These are phyloP conservation scores for Ophion ellenae DNA, from an alignment of 2,888 invertebrate species.

Conservation along the genomic window DNA sequence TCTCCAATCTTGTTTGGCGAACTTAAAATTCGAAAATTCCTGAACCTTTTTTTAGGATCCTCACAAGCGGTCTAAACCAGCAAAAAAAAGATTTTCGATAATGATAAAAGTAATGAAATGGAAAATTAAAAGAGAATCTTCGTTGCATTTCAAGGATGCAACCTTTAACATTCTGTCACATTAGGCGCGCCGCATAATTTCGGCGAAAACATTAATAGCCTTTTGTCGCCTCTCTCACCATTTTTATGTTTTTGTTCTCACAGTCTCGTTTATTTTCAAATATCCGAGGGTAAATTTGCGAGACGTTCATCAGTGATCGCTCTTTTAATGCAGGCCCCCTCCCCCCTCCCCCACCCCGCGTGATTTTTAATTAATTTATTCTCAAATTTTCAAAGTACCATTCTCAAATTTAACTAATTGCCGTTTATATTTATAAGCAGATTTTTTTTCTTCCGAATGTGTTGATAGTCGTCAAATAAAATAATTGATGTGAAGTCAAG, in stretches of 20 bases:
- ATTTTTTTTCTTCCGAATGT: too few species aligned
- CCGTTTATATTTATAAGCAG: too few species aligned
- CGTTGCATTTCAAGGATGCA: neutral
- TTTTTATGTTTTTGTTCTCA: neutral
- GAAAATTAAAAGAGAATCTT: neutral
- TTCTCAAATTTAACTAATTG: too few species aligned
- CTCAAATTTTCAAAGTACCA: too few species aligned
- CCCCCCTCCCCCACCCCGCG: too few species aligned
- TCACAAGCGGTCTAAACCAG: too few species aligned
- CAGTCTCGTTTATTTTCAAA: neutral
- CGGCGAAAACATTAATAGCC: neutral
- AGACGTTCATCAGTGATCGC: too few species aligned
- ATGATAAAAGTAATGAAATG: neutral
- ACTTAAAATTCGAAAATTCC: neutral
- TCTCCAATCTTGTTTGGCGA: neutral
- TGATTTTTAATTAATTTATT: too few species aligned
- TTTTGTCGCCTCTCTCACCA: neutral
- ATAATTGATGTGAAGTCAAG: too few species aligned
- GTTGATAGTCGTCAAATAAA: too few species aligned
- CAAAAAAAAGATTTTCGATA: too few species aligned
- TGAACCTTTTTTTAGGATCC: neutral
- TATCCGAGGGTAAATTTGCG: neutral
- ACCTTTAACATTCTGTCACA: neutral
- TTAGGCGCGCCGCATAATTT: neutral
- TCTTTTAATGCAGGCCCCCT: too few species aligned